These are phyloP conservation scores for Paratilapia polleni DNA, from an alignment of 2,113 vertebrate genomes.

Conservation along the genomic window DNA sequence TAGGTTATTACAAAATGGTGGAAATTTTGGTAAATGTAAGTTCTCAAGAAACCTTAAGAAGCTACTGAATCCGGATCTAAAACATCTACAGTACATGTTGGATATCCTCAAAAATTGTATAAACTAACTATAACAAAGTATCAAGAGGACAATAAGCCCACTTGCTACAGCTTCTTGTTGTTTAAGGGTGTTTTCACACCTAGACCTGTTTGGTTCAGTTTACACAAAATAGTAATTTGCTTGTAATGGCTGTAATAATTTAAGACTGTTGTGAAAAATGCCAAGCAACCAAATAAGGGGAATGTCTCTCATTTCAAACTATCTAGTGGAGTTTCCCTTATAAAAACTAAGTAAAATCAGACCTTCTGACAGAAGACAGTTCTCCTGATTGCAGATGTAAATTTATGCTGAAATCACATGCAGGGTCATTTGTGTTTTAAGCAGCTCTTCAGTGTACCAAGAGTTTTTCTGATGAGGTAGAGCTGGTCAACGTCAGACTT, in stretches of 20 bases:
- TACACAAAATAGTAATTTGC: neutral
- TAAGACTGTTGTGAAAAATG: neutral
- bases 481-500: conserved; percentile 95
- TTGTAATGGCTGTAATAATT: neutral
- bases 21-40: no score
- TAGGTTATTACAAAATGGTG: neutral
- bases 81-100: neutral
- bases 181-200: neutral
- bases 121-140: neutral
- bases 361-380: neutral
- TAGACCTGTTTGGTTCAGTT: neutral
- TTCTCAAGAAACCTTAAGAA: no score
- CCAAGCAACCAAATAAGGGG: neutral
- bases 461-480: conserved; percentile 90
- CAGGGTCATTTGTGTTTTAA: neutral
- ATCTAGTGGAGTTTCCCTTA: neutral
- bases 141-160: no score
- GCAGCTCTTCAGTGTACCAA: conserved; percentile 79
- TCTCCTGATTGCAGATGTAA: neutral
- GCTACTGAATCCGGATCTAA: no score
- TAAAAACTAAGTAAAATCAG: neutral
- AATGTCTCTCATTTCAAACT: fast-evolving
- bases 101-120: no score
- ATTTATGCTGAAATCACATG: neutral
- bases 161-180: neutral